Base-by-base conservation (phyloP, 2,888 invertebrate species). In the Hypena proboscidalis region DNA sequence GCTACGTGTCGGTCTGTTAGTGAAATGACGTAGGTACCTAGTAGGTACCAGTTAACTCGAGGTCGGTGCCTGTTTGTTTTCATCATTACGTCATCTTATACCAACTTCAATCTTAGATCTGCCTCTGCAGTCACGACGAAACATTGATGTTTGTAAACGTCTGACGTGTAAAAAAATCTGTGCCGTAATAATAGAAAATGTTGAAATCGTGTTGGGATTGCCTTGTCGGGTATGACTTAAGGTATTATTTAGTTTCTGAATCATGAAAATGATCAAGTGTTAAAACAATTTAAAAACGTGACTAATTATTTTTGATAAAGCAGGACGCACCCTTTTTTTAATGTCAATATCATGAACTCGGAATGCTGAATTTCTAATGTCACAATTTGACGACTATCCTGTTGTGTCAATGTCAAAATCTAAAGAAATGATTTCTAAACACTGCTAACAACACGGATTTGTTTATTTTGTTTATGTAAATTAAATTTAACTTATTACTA, bases 131-230 rank as follows among this genome's bases (percentile, higher is more conserved):
- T 75, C 69, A 56, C 54, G 49, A 58, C 59, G 44, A 51, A 61
- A 70, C 63, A 60, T 55, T 59, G 54, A 55, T 33, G 59, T 50
- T 52, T 58, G 56, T 53, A 54, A 58, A 63, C 49, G 56, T 47
- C 49, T 54, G 42, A 65, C 70, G 72, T 68, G 67, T 61, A 60
- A 51, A 33, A 33, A 58, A 58, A 52, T 55, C 61, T 71, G 66
- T 56, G 48, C 46, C 31, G 43, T 61, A 57, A 62, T 70, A 66
- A 64, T 48, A 34, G 46, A 80, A 74, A 69, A 90, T 90, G 90
- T 75, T 89, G 63, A 87, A 86, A 77, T 66, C 80, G 60, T 90
- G 89, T 79, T 89, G 77, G 74, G 86, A 89, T 70, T 90, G 90
- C 71, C 55, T 89, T 57, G 62, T 70, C 40, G 85, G 90, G 85